Evolutionary conservation across 2,113 vertebrate genomes (phyloP).

Genomic region (Myiopsitta monachus): DNA sequence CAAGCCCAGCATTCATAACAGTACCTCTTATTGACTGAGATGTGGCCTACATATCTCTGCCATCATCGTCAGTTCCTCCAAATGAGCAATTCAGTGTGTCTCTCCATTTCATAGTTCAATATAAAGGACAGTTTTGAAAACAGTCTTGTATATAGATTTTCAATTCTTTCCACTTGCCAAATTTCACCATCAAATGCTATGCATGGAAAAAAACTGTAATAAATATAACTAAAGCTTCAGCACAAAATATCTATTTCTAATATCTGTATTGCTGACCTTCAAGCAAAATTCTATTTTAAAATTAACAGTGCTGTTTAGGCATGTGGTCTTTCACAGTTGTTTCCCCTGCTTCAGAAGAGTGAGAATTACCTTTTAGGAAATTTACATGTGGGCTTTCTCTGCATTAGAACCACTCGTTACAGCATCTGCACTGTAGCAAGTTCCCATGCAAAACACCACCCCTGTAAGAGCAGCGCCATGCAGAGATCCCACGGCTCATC

Average conservation of each 20-base stretch:
- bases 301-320: neutral
- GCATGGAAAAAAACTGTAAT: neutral
- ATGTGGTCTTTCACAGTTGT: neutral
- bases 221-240: neutral
- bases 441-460: neutral
- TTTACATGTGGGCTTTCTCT: neutral
- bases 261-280: neutral
- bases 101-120: neutral
- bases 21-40: neutral
- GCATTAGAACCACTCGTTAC: neutral
- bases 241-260: neutral
- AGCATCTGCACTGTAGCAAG: neutral
- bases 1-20: neutral
- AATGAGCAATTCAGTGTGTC: neutral
- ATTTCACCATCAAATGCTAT: neutral
- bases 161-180: neutral
- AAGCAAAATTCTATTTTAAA: neutral
- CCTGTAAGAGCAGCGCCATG: fast-evolving
- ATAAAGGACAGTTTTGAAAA: neutral
- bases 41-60: neutral
- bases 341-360: neutral
- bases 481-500: neutral
- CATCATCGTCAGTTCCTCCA: neutral
- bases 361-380: neutral
- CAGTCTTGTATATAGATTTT: neutral